These are phyloP conservation scores for Seriola rivoliana DNA, from an alignment of 2,113 vertebrate species.

Conservation along the genomic window DNA sequence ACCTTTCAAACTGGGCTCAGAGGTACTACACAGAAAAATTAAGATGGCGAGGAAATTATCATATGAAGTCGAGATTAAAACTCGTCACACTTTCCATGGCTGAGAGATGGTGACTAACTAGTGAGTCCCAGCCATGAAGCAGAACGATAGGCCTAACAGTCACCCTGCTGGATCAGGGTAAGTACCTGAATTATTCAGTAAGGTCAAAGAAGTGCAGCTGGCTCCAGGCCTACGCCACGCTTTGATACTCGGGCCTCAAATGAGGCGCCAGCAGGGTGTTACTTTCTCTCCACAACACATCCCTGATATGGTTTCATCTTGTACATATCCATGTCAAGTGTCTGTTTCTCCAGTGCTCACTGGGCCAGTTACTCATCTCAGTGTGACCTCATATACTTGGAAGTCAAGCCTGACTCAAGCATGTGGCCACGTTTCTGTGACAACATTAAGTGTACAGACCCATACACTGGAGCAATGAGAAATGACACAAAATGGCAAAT, in stretches of 20 bases:
- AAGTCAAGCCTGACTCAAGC: neutral
- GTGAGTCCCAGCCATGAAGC: conserved; percentile 36
- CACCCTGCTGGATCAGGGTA: conserved; percentile 26
- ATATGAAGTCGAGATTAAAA: conserved; percentile 54
- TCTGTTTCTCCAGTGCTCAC: neutral
- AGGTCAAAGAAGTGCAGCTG: conserved; percentile 64
- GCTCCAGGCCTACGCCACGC: conserved; percentile 10
- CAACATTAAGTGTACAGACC: neutral
- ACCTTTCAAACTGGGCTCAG: conserved; percentile 23
- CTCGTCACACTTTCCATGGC: conserved; percentile 63
- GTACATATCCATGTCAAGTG: conserved; percentile 5
- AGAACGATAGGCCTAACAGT: conserved; percentile 12
- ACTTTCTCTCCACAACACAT: conserved; percentile 46
- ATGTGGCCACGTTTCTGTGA: conserved; percentile 24
- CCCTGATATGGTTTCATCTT: conserved; percentile 33
- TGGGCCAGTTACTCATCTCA: neutral
- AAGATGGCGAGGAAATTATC: conserved; percentile 53
- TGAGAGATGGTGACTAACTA: conserved; percentile 29
- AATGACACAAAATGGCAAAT: neutral
- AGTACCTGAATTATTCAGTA: conserved; percentile 66
- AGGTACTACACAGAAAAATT: conserved; percentile 32
- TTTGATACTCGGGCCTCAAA: conserved; percentile 49
- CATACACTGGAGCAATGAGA: neutral
- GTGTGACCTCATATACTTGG: conserved; percentile 8
- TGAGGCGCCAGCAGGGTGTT: conserved; percentile 24